Evolutionary conservation across 2,113 vertebrate species (phyloP).

Genomic region (Ploceus nigricollis): DNA sequence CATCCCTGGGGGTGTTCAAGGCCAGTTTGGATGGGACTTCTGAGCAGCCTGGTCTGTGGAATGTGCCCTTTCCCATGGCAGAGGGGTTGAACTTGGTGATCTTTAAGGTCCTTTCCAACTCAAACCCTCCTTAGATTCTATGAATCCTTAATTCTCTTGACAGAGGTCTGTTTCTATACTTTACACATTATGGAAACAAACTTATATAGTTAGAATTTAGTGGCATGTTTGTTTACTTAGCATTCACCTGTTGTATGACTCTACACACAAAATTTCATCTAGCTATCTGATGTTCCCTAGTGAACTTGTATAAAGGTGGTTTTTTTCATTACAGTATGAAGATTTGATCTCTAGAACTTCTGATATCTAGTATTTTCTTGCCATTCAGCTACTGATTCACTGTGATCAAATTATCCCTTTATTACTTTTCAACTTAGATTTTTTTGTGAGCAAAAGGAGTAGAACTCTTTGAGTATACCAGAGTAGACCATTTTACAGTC

Average conservation of each 20-base stretch:
- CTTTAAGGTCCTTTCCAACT: background rate
- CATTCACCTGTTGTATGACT: background rate
- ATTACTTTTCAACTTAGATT: background rate
- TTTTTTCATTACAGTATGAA: background rate
- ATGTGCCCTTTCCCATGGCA: background rate
- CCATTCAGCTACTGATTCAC: background rate
- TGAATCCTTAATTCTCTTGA: background rate
- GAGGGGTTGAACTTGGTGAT: accelerated
- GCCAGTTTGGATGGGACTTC: background rate
- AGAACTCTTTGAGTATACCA: background rate
- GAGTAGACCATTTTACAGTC: background rate
- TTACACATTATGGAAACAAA: background rate
- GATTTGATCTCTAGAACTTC: background rate
- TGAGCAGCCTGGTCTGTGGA: background rate
- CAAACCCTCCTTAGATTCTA: background rate
- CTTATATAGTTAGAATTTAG: background rate
- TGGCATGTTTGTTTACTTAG: background rate
- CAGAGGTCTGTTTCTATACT: background rate
- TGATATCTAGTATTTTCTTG: background rate
- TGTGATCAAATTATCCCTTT: background rate
- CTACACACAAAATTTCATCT: background rate
- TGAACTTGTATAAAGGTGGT: background rate
- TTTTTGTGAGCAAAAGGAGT: background rate
- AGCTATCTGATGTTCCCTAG: background rate
- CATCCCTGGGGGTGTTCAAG: too few species aligned